Percentiles rank a stretch among this genome's conserved stretches.
Evolutionary conservation across 2,797 vertebrate genomes (phyloP).

Genomic region (Bradypodion ventrale): DNA sequence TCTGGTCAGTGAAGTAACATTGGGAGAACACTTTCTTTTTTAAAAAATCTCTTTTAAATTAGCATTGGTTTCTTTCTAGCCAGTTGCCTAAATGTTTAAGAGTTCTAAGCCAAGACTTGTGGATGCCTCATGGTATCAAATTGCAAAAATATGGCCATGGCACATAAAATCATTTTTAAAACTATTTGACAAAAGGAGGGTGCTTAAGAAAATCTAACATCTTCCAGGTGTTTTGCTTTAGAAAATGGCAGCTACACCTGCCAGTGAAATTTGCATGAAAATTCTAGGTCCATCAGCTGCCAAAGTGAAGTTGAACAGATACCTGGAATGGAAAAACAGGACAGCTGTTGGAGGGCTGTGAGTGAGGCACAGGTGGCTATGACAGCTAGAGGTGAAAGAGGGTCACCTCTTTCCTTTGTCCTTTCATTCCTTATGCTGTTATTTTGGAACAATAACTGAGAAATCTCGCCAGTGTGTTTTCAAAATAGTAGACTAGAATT

Average conservation of each 20-base stretch:
- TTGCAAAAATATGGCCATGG: slow-evolving; percentile 61
- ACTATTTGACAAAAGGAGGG: slow-evolving; percentile 62
- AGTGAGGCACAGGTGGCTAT: slow-evolving; percentile 32
- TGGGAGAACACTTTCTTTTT: slow-evolving; percentile 49
- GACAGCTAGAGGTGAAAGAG: slow-evolving; percentile 33
- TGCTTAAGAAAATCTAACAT: slow-evolving; percentile 71
- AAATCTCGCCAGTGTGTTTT: not conserved
- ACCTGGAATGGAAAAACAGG: slow-evolving; percentile 38
- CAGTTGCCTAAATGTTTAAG: slow-evolving; percentile 58
- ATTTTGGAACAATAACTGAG: slow-evolving; percentile 8
- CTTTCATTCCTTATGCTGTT: not conserved
- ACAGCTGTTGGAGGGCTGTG: slow-evolving; percentile 24
- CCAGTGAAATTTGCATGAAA: slow-evolving; percentile 45
- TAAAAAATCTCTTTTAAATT: slow-evolving; percentile 18
- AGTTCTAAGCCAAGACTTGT: slow-evolving; percentile 62
- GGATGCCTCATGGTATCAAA: slow-evolving; percentile 58
- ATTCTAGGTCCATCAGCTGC: slow-evolving; percentile 45
- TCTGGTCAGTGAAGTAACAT: slow-evolving; percentile 64
- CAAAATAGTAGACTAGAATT: slow-evolving; percentile 23
- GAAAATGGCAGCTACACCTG: slow-evolving; percentile 62
- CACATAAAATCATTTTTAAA: slow-evolving; percentile 61
- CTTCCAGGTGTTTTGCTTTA: slow-evolving; percentile 70
- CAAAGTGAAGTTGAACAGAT: slow-evolving; percentile 40
- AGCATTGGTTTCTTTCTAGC: slow-evolving; percentile 58
- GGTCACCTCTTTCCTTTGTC: not conserved